These are phyloP conservation scores for Morpho achilles DNA, from an alignment of 2,888 invertebrate genomes.

Conservation along the genomic window DNA sequence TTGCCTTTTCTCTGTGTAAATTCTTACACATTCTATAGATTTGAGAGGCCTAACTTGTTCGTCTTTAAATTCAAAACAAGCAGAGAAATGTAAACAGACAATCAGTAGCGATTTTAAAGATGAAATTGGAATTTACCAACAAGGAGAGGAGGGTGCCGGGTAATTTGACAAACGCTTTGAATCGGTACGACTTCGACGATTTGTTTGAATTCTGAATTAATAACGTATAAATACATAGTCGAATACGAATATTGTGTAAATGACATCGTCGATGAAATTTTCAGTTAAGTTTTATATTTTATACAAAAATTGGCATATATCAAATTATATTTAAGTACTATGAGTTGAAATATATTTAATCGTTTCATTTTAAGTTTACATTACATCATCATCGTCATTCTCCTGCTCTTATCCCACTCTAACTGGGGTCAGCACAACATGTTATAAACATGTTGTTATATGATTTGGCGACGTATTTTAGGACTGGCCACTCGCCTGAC, in stretches of 20 bases:
- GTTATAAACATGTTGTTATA: too few relatives aligned
- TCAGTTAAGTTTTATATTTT: too few relatives aligned
- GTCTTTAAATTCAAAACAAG: slow-evolving; percentile 66
- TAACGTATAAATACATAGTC: slow-evolving; percentile 30
- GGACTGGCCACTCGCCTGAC: too few relatives aligned
- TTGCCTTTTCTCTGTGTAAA: neutral
- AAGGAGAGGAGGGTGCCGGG: slow-evolving; percentile 39
- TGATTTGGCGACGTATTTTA: too few relatives aligned
- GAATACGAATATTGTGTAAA: slow-evolving; percentile 17
- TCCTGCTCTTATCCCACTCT: too few relatives aligned
- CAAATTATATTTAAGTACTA: too few relatives aligned
- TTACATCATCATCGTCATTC: too few relatives aligned
- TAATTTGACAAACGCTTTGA: slow-evolving; percentile 63
- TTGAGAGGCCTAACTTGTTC: slow-evolving; percentile 42
- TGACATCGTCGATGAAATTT: neutral
- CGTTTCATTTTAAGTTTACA: too few relatives aligned
- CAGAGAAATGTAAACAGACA: slow-evolving; percentile 74
- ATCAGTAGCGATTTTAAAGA: slow-evolving; percentile 72
- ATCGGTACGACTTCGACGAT: slow-evolving; percentile 36
- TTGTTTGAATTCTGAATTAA: slow-evolving; percentile 39
- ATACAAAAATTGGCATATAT: too few relatives aligned
- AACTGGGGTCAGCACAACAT: too few relatives aligned
- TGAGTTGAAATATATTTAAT: too few relatives aligned
- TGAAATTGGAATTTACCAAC: slow-evolving; percentile 55
- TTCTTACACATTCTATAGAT: slow-evolving; percentile 20